Evolutionary conservation across 2,888 invertebrate species (phyloP), one percentile per base, ranked within the genome.

Genomic region (Apotomis betuletana): DNA sequence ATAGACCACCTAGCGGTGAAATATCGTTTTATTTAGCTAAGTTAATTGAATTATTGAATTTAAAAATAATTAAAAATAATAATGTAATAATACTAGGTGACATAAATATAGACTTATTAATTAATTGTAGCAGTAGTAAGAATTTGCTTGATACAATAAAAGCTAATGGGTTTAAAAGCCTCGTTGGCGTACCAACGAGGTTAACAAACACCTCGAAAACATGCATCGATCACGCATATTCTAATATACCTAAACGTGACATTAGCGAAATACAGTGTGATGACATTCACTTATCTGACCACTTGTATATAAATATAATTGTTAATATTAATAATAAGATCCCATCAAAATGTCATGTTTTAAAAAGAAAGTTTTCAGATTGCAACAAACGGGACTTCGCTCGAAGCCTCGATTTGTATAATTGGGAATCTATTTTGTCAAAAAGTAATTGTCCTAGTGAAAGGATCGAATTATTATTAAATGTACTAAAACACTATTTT

Each of bases 1-100:
- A 69, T 36, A 54, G 62, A 9, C 61, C 4, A 6, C 69, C 62
- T 5, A 62, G 12, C 9, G 61, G 69, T 10, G 63, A 63, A 8
- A 9, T 61, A 27, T 4, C 15, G 4, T 46, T 61, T 10, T 61
- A 12, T 27, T 61, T 54, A 13, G 15, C 15, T 63, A 63, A 63
- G n/a, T 51, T 63, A 52, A 41, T 41, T 5, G 8, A 54, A 8
- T 54, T 63, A 41, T 13, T 54, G 4, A 41, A 54, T 54, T 13
- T 63, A 54, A 38, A 3, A 3, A n/a, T 41, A 41, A 13, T 63
- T 13, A 3, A 63, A 54, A 63, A 63, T 41, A 15, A 41, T 15
- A 54, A 63, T 10, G 61, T 61, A 15, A 4, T 41, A 5, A 27
- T 61, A 15, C 3, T 61, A 1, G 61, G 61, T 49, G 61, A 61